Conservation (phyloP, 1,140 invertebrate species). For the Saccostrea glomerata region DNA sequence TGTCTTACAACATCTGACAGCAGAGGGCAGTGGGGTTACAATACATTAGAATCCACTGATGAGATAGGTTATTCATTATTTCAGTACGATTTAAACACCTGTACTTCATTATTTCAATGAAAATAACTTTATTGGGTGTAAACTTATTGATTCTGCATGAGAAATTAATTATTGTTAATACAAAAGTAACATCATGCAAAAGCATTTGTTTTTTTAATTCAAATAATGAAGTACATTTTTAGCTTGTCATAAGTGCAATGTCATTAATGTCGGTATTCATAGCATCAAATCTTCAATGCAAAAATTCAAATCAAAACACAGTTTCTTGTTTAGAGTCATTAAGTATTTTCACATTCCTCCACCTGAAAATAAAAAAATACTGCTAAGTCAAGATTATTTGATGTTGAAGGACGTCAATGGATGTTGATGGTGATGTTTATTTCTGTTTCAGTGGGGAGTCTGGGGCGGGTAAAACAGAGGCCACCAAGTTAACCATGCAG, state of each 20-base stretch:
- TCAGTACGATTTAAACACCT: neutral
- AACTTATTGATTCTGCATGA: neutral
- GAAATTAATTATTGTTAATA: neutral
- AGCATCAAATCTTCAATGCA: too few relatives aligned
- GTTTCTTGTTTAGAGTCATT: neutral
- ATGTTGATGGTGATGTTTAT: neutral
- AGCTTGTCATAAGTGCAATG: neutral
- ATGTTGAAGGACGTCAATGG: neutral
- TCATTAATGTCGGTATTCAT: neutral
- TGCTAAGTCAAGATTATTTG: neutral
- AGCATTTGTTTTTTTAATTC: neutral
- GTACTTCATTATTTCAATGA: neutral
- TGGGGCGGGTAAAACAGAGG: constrained; percentile 97
- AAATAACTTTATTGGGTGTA: neutral
- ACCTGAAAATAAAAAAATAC: neutral
- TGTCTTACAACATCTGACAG: neutral
- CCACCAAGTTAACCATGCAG: constrained; percentile 97
- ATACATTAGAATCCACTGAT: constrained; percentile 10
- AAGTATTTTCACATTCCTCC: neutral
- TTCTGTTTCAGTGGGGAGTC: constrained; percentile 87
- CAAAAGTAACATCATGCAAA: neutral
- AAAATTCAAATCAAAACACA: neutral
- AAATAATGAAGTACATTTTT: too few relatives aligned
- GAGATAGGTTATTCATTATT: neutral
- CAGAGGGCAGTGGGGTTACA: neutral